Evolutionary conservation across 2,113 vertebrate species (phyloP).

Genomic region (Atherinomorus stipes): DNA sequence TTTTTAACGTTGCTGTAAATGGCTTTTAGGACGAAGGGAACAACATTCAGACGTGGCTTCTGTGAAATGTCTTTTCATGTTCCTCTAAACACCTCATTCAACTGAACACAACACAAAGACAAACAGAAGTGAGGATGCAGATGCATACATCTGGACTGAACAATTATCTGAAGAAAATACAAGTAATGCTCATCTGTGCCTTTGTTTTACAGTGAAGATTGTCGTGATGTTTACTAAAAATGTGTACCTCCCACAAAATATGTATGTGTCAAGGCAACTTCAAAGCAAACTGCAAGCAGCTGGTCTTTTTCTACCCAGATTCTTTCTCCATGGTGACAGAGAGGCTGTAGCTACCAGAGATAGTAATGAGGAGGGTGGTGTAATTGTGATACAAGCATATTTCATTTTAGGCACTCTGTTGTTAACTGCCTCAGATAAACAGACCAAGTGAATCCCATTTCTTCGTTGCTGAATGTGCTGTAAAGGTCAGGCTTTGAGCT

Average conservation of each 20-base stretch:
- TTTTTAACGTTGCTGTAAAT: background rate
- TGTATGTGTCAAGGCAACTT: conserved; percentile 22
- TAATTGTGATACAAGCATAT: conserved; percentile 53
- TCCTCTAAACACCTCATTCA: background rate
- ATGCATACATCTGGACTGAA: conserved; percentile 14
- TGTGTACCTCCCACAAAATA: conserved; percentile 18
- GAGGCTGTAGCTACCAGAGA: conserved; percentile 19
- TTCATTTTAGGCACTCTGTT: conserved; percentile 49
- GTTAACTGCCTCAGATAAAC: conserved; percentile 54
- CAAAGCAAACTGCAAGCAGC: conserved; percentile 6
- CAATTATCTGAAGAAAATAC: background rate
- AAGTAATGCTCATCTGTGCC: background rate
- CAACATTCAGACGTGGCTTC: background rate
- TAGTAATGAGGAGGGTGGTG: conserved; percentile 41
- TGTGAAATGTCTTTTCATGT: background rate
- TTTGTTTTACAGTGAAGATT: background rate
- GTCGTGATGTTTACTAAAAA: conserved; percentile 14
- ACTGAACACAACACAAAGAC: conserved; percentile 4
- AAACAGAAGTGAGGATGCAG: background rate
- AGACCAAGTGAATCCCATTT: conserved; percentile 38
- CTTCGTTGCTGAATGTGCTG: conserved; percentile 40
- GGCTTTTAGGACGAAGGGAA: background rate
- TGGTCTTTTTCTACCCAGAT: conserved; percentile 23
- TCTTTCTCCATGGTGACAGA: conserved; percentile 31
- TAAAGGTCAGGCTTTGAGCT: conserved; percentile 58